Percentiles rank a stretch among this genome's conserved stretches.
phyloP scores from a whole-genome alignment of 2,113 vertebrate species.

The Columba janthina region DNA sequence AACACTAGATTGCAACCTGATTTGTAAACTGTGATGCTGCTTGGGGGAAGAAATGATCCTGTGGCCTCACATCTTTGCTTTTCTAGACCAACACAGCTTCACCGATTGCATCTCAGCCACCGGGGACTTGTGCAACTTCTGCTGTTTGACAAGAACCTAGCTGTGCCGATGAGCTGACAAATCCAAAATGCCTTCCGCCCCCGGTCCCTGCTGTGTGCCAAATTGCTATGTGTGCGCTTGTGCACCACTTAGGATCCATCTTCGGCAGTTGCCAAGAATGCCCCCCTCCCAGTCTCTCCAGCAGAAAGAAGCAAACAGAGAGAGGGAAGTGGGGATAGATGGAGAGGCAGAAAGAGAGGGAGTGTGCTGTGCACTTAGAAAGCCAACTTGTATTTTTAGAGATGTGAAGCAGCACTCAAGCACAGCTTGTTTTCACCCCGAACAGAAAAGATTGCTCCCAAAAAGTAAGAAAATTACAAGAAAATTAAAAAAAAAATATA shows the following conservation, averaged over 20 bases:
- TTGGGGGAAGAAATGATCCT: background rate
- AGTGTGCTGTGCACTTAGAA: constrained; percentile 4
- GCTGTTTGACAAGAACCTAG: constrained; percentile 50
- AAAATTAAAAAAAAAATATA: background rate
- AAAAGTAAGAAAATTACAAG: background rate
- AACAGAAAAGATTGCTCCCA: background rate
- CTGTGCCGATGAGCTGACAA: constrained; percentile 59
- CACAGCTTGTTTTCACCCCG: background rate
- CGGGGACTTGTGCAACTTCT: constrained; percentile 38
- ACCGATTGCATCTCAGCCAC: background rate
- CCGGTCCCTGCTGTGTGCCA: constrained; percentile 53
- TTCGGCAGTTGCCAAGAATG: constrained; percentile 2
- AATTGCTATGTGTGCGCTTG: constrained; percentile 39
- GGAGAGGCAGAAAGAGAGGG: background rate
- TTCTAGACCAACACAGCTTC: background rate
- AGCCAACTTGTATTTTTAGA: constrained; percentile 57
- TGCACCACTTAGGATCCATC: constrained; percentile 37
- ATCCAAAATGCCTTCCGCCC: constrained; percentile 49
- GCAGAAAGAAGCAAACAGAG: background rate
- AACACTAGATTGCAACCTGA: background rate
- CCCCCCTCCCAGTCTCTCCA: background rate
- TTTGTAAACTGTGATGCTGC: background rate
- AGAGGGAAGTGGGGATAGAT: background rate
- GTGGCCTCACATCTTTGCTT: background rate
- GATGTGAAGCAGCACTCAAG: background rate